Base-by-base conservation (phyloP, 1,140 invertebrate species). In the Pristionchus pacificus region DNA sequence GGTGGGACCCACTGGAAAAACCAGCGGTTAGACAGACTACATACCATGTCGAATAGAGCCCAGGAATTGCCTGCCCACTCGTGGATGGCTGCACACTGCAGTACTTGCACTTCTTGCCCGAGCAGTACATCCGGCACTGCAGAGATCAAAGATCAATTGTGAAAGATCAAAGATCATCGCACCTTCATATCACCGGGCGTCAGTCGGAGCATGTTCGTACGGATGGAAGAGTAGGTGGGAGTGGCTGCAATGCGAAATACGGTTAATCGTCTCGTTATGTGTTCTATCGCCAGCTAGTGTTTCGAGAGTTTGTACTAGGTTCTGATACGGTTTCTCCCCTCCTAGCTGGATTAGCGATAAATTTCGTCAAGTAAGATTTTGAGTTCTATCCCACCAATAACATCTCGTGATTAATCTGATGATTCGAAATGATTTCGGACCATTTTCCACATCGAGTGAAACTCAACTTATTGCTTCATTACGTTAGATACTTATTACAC, bases 71-170 rank as follows among this genome's bases (percentile, higher is more conserved):
- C 60, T 68, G 66, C 58, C 15, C 60, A 1, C 25, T 28, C 0
- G 30, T 27, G 58, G 58, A 24, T 1, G 49, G 10, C 1, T 24
- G 25, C 15, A 68, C 49, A 1, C 38, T 32, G 60, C 66, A 68
- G 31, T 59, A 68, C 60, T 58, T 60, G 27, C 66, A 68, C 33
- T 58, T 14, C 13, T 55, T 28, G 27, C 66, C 66, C 27, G 55
- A 33, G 60, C 66, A 68, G 58, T 68, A 68, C 27, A 68, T 28
- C 0, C 66, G 66, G 60, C 66, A 68, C 38, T 49, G 19, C 38
- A 49, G 38, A 10, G 19, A 49, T 49, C 38, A 49, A 49, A 19
- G 19, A 10, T 49, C 38, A 49, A 49, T 49, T 49, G n/a, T n/a
- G 19, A 49, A 49, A 10, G 38, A 49, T 10, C 38, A 10, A 10